These are phyloP conservation scores for Platycnemis pennipes DNA, from an alignment of 2,888 invertebrate species.

Conservation along the genomic window DNA sequence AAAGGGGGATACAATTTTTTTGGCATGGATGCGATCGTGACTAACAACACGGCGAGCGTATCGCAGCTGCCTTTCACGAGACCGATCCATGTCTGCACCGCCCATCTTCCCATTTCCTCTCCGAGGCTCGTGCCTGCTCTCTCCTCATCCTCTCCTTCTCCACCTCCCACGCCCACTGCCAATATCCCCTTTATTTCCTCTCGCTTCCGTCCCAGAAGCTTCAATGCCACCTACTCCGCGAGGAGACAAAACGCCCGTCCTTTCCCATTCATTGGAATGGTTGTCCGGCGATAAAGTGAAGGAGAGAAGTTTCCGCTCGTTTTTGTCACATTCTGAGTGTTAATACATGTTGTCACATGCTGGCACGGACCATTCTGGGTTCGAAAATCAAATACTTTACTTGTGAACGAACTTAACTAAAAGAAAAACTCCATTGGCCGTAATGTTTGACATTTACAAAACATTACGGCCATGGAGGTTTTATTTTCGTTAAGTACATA, in stretches of 20 bases:
- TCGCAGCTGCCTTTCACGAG: constrained; percentile 30
- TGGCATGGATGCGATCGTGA: constrained; percentile 38
- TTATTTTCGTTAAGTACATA: too few relatives aligned
- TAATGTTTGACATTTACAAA: too few relatives aligned
- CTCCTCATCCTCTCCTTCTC: background rate
- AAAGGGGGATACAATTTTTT: background rate
- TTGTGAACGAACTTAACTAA: too few relatives aligned
- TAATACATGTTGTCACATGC: too few relatives aligned
- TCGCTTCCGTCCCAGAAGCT: background rate
- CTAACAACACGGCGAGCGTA: constrained; percentile 37
- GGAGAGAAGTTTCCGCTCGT: too few relatives aligned
- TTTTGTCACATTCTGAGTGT: too few relatives aligned
- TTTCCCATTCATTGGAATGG: background rate
- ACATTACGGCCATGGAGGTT: too few relatives aligned
- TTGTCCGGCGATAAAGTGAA: too few relatives aligned
- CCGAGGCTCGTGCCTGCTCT: background rate
- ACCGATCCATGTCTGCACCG: background rate
- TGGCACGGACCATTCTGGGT: too few relatives aligned
- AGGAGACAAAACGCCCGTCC: background rate
- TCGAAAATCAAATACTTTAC: too few relatives aligned
- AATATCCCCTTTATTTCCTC: background rate
- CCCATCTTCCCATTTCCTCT: background rate
- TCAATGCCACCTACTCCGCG: background rate
- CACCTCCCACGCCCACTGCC: background rate
- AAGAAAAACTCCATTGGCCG: too few relatives aligned